These are phyloP conservation scores for Chlamydotis undulata DNA, from an alignment of 2,113 vertebrate species.

Conservation along the genomic window DNA sequence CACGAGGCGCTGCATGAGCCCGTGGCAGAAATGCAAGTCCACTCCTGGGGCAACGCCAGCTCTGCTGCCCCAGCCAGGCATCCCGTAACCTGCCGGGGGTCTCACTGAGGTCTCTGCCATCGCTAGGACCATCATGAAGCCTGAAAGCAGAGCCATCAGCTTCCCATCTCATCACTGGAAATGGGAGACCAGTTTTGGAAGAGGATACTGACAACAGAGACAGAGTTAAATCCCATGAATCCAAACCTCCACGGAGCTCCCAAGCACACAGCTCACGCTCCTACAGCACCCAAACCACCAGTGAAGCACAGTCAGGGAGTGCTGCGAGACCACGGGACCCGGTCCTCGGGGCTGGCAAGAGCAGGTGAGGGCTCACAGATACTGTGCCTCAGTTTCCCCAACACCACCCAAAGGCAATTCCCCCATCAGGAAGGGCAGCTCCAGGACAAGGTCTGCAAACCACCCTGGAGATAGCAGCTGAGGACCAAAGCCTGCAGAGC, in stretches of 20 bases:
- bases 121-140: background rate
- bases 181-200: background rate
- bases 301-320: background rate
- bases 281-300: background rate
- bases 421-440: background rate
- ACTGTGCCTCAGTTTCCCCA: background rate
- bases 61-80: background rate
- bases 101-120: background rate
- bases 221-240: background rate
- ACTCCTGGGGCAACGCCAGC: too few species aligned
- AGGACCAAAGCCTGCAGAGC: background rate
- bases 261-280: fast-evolving
- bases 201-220: background rate
- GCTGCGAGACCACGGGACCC: fast-evolving
- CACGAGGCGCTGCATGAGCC: background rate
- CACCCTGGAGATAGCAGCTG: background rate
- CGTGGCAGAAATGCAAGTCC: fast-evolving
- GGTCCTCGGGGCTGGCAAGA: background rate
- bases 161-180: background rate
- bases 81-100: fast-evolving
- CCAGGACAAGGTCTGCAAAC: background rate
- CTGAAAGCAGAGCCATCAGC: background rate
- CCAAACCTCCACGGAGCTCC: fast-evolving
- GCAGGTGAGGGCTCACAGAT: background rate
- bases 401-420: background rate